Conservation (phyloP, 2,888 invertebrate genomes). For the Malthinus seriepunctatus region DNA sequence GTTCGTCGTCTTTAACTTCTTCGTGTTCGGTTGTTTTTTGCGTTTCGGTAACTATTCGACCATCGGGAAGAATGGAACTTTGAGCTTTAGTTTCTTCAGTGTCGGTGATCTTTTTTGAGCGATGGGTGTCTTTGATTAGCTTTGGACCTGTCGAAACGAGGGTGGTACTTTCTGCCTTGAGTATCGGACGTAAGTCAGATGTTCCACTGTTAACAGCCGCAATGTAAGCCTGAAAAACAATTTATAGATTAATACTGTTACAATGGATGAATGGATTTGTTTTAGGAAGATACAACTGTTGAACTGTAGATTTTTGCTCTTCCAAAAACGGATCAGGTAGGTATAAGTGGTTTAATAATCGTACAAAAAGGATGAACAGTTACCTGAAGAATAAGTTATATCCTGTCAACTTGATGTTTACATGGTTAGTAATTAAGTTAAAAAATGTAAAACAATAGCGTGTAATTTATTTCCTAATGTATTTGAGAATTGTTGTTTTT, state of each 20-base stretch:
- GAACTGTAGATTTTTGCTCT: too few species aligned
- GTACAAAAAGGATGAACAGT: too few species aligned
- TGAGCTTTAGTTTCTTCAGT: conserved; percentile 82
- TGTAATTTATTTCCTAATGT: too few species aligned
- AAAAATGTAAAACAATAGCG: too few species aligned
- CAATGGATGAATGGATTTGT: not conserved
- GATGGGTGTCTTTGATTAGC: conserved; percentile 74
- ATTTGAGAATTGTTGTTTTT: too few species aligned
- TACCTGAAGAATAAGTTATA: too few species aligned
- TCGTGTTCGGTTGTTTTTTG: conserved; percentile 84
- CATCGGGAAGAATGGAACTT: conserved; percentile 78
- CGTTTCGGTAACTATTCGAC: conserved; percentile 84
- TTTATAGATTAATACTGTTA: conserved; percentile 2
- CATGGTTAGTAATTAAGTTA: too few species aligned
- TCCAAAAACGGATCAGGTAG: too few species aligned
- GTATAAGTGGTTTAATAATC: too few species aligned
- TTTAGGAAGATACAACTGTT: not conserved
- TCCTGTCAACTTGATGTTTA: too few species aligned
- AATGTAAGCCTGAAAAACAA: conserved; percentile 66
- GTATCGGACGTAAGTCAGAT: conserved; percentile 72
- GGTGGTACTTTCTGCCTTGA: conserved; percentile 61
- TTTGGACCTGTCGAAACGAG: conserved; percentile 71
- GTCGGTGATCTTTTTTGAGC: conserved; percentile 80
- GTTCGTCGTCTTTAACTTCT: conserved; percentile 78
- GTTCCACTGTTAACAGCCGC: conserved; percentile 68